Conservation (phyloP, 1,140 invertebrate species). For the Himalopsyche phryganea region DNA sequence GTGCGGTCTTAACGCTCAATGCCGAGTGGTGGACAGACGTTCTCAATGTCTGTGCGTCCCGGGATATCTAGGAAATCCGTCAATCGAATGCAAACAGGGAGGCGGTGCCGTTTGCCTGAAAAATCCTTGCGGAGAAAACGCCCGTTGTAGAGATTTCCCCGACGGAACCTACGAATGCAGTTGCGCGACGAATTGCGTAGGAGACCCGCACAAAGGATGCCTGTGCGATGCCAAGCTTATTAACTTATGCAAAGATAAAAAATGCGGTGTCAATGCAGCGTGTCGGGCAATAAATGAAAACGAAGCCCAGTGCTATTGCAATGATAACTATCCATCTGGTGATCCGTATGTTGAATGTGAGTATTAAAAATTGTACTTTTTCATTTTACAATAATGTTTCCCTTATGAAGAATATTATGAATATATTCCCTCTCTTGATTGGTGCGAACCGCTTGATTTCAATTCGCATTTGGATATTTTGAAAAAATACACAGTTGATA, state of each 20-base stretch:
- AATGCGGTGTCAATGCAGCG: conserved; percentile 78
- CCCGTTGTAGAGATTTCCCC: conserved; percentile 71
- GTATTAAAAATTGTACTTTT: conserved; percentile 38
- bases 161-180: conserved; percentile 72
- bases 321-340: conserved; percentile 72
- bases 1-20: conserved; percentile 84
- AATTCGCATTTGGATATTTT: too few species aligned
- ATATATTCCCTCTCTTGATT: too few species aligned
- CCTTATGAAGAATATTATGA: too few species aligned
- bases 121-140: conserved; percentile 82
- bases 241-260: conserved; percentile 65
- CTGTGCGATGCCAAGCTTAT: conserved; percentile 62
- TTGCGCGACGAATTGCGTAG: conserved; percentile 74
- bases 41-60: conserved; percentile 82
- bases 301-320: conserved; percentile 78
- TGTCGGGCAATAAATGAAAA: conserved; percentile 67
- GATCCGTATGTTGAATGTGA: conserved; percentile 84
- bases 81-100: conserved; percentile 67
- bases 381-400: too few species aligned
- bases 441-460: too few species aligned
- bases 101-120: conserved; percentile 65
- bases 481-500: too few species aligned
- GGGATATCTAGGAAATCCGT: conserved; percentile 79
- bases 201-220: conserved; percentile 77
- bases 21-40: conserved; percentile 69